Conservation (phyloP, 64 coral and sea anemone genomes). For the Porites australiensis region DNA sequence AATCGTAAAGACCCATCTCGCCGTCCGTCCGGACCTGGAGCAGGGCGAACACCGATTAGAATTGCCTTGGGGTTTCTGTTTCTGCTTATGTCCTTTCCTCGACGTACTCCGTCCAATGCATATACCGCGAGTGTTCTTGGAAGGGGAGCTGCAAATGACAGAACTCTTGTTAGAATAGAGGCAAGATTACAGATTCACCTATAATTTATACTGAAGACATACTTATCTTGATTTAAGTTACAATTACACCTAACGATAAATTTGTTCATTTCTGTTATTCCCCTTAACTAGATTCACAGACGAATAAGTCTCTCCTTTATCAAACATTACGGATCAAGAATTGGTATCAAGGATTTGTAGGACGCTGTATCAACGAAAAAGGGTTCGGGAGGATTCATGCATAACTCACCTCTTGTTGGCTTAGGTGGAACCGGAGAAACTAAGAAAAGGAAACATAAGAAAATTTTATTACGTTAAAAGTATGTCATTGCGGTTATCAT, state of each 20-base stretch:
- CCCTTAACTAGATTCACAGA: too few species aligned
- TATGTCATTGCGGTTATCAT: too few species aligned
- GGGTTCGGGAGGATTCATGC: background rate
- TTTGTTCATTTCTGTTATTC: too few species aligned
- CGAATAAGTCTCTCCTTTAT: too few species aligned
- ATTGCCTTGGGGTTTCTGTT: slow-evolving; percentile 52
- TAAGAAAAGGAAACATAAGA: background rate
- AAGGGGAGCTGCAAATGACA: slow-evolving; percentile 18
- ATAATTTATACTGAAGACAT: too few species aligned
- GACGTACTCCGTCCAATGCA: slow-evolving; percentile 41
- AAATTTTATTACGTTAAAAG: background rate
- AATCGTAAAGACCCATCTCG: slow-evolving; percentile 62
- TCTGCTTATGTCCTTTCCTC: slow-evolving; percentile 55
- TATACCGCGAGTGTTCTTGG: slow-evolving; percentile 52
- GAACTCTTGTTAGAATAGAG: background rate
- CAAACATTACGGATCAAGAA: too few species aligned
- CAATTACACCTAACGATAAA: too few species aligned
- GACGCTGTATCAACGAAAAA: too few species aligned
- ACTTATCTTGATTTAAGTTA: too few species aligned
- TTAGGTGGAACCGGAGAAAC: slow-evolving; percentile 7
- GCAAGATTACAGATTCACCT: background rate
- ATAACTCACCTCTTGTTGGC: slow-evolving; percentile 35
- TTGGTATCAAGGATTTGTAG: too few species aligned
- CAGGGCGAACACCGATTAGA: slow-evolving; percentile 12
- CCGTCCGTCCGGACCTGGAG: slow-evolving; percentile 61